Evolutionary conservation across 2,888 invertebrate species (phyloP).

Genomic region (Drosophila aldrichi): DNA sequence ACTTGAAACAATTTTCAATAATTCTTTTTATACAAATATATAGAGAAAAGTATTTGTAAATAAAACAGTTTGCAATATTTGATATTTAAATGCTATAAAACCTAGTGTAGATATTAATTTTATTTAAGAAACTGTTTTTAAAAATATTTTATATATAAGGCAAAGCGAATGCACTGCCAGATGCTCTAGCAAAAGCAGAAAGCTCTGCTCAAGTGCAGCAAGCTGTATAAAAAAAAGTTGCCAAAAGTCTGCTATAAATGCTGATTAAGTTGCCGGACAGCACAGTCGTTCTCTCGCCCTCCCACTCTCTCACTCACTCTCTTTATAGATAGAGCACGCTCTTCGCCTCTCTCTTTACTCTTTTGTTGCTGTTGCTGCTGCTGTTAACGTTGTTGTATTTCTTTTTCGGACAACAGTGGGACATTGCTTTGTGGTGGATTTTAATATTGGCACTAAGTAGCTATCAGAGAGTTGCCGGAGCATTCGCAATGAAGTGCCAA

Average conservation of each 20-base stretch:
- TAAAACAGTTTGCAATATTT: no score
- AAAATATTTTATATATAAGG: not conserved
- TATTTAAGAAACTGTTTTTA: no score
- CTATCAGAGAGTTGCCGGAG: conserved; percentile 60
- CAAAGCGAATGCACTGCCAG: not conserved
- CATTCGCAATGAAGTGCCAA: conserved; percentile 77
- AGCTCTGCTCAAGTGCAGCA: not conserved
- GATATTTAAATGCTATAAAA: no score
- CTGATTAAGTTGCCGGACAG: conserved; percentile 62
- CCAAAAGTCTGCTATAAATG: conserved; percentile 64
- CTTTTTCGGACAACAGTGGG: conserved; percentile 47
- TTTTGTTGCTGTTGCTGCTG: conserved; percentile 1
- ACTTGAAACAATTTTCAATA: no score
- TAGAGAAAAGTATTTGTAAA: no score
- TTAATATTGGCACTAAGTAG: conserved; percentile 77
- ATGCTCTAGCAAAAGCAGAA: conserved; percentile 18
- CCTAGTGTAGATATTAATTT: no score
- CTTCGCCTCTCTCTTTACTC: not conserved
- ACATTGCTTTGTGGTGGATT: conserved; percentile 66
- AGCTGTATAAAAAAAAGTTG: conserved; percentile 33
- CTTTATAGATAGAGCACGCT: not conserved
- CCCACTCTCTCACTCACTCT: conserved; percentile 3
- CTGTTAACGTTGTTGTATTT: conserved; percentile 50
- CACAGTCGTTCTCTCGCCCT: not conserved
- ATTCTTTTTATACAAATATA: no score